Evolutionary conservation across 2,113 vertebrate genomes (phyloP), one percentile per base, ranked within the genome.

Genomic region (Taxidea taxus): DNA sequence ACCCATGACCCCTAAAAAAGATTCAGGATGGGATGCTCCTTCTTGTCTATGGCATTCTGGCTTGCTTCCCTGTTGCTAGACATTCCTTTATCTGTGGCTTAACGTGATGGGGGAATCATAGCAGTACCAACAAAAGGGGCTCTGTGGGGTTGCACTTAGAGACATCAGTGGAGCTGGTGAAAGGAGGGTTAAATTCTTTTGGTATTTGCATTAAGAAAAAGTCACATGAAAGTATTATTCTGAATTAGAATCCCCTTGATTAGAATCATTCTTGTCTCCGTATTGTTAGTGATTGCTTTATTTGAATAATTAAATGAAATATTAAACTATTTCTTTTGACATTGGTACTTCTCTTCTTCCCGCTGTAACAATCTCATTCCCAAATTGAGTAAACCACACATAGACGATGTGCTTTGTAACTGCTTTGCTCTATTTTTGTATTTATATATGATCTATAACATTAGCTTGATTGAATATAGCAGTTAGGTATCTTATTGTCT

Each of bases 221-320:
- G 60, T 75, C 66, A 83, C 0, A 34, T 23, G 34, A 44, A 93
- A 85, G 9, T 83, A 31, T 89, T 84, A 47, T 87, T 80, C 51
- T 92, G 74, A 92, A 51, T 90, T 95, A 58, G 51, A 84, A 31
- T 90, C 54, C 47, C 27, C 34, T 77, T 47, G 74, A 18, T 31
- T 37, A 90, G n/a, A 84, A 31, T 47, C 96, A 83, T 93, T 75
- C 72, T 85, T 44, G 7, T 66, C 44, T 86, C 39, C 51, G 1
- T 81, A 10, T 54, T 93, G 23, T 66, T 95, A 68, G 37, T 68
- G 47, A 82, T 49, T 83, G n/a, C 82, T 89, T 94, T 29, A 88
- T 82, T 91, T 97, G 31, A 88, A 88, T 92, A 90, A 39, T 80
- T 87, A 34, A 89, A 49, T 54, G 18, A 78, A 96, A 84, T 44